Conservation (phyloP, 1,140 invertebrate species). For the Drosophila mojavensis region DNA sequence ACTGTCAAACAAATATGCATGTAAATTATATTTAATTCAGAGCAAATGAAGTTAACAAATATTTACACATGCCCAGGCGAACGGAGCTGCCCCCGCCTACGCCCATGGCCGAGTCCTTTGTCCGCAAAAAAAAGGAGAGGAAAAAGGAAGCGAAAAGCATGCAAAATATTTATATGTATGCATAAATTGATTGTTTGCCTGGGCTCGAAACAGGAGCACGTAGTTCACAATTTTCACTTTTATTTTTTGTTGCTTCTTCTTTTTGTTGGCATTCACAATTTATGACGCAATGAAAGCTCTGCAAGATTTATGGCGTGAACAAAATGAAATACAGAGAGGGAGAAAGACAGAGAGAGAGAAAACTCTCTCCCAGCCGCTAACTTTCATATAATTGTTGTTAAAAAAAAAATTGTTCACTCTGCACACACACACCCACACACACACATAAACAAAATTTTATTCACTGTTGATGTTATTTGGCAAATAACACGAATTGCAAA, state of each 20-base stretch:
- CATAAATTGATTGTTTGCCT: slow-evolving; percentile 74
- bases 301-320: slow-evolving; percentile 61
- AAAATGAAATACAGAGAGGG: slow-evolving; percentile 22
- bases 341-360: not conserved
- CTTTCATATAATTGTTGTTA: slow-evolving; percentile 67
- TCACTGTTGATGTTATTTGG: slow-evolving; percentile 44
- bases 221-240: slow-evolving; percentile 18
- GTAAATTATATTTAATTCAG: slow-evolving; percentile 82
- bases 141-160: slow-evolving; percentile 41
- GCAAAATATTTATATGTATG: slow-evolving; percentile 46
- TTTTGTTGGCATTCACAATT: slow-evolving; percentile 60
- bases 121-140: slow-evolving; percentile 30
- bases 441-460: slow-evolving; percentile 30
- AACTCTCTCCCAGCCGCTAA: slow-evolving; percentile 47
- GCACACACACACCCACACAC: not conserved
- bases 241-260: slow-evolving; percentile 17
- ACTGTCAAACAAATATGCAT: slow-evolving; percentile 72
- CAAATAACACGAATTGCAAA: slow-evolving; percentile 40
- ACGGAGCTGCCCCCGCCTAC: not conserved
- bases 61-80: slow-evolving; percentile 63
- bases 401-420: slow-evolving; percentile 18
- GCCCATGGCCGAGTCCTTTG: slow-evolving; percentile 11
- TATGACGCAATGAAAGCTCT: slow-evolving; percentile 70
- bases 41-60: slow-evolving; percentile 82
- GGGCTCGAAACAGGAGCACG: slow-evolving; percentile 26